These are phyloP conservation scores for Limnephilus marmoratus DNA, from an alignment of 2,888 invertebrate genomes.

Conservation along the genomic window DNA sequence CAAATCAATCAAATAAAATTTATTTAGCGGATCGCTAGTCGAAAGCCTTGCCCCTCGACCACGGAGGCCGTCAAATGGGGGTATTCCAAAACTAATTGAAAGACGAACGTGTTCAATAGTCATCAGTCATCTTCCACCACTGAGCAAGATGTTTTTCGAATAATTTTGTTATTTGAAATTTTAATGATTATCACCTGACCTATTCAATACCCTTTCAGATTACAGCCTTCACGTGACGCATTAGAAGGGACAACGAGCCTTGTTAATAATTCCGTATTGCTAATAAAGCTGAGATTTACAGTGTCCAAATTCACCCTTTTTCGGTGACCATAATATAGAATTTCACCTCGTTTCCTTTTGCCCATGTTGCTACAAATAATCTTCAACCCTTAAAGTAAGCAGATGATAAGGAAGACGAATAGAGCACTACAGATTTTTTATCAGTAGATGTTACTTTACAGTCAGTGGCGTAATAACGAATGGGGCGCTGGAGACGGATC, in stretches of 20 bases:
- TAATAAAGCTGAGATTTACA: neutral
- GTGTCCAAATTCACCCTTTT: neutral
- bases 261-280: neutral
- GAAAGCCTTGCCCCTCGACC: too few relatives aligned
- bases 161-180: neutral
- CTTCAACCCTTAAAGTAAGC: conserved; percentile 30
- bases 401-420: conserved; percentile 40
- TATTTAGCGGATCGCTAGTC: too few relatives aligned
- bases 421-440: conserved; percentile 43
- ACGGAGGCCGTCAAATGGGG: too few relatives aligned
- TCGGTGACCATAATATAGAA: neutral
- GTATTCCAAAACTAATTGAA: neutral
- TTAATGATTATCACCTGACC: neutral
- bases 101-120: neutral
- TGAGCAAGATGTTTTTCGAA: neutral
- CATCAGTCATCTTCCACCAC: too few relatives aligned
- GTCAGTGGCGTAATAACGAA: conserved; percentile 35
- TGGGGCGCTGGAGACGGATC: conserved; percentile 33
- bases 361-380: neutral
- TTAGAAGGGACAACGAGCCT: neutral
- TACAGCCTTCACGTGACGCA: neutral
- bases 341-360: neutral
- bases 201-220: neutral
- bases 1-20: too few relatives aligned
- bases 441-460: conserved; percentile 36